phyloP scores from a whole-genome alignment of 2,888 invertebrate genomes.

The Smittia sp. region DNA sequence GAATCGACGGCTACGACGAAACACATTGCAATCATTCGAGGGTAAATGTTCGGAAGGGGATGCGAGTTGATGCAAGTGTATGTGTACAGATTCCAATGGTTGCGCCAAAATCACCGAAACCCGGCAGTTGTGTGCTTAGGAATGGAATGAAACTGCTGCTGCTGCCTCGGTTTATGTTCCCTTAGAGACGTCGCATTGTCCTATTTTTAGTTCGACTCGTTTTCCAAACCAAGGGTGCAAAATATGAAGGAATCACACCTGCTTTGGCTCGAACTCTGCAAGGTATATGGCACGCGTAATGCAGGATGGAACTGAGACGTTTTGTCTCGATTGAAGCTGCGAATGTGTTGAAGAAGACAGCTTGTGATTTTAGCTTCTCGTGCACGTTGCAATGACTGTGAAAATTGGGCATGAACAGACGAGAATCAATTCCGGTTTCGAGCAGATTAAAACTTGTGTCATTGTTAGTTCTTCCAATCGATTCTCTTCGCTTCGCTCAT shows the following conservation, averaged over 20 bases:
- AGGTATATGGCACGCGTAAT: constrained; percentile 38
- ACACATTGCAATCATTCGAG: constrained; percentile 11
- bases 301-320: not conserved
- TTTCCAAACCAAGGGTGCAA: constrained; percentile 27
- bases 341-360: not conserved
- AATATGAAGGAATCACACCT: constrained; percentile 34
- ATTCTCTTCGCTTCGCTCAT: not conserved
- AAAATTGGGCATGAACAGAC: not conserved
- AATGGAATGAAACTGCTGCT: constrained; percentile 2
- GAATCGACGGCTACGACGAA: too few relatives aligned
- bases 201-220: not conserved
- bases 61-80: not conserved
- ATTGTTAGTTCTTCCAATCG: not conserved
- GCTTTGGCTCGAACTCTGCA: constrained; percentile 29
- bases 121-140: constrained; percentile 14
- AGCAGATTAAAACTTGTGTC: not conserved
- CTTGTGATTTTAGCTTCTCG: not conserved
- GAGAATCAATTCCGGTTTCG: not conserved
- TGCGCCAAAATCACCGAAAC: constrained; percentile 15
- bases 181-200: not conserved
- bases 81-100: constrained; percentile 20
- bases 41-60: constrained; percentile 5
- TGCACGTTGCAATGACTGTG: not conserved
- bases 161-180: not conserved
- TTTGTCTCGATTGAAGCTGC: not conserved